Percentiles rank a stretch among this genome's conserved stretches.
Evolutionary conservation across 2,113 vertebrate genomes (phyloP).

Genomic region (Carollia perspicillata): DNA sequence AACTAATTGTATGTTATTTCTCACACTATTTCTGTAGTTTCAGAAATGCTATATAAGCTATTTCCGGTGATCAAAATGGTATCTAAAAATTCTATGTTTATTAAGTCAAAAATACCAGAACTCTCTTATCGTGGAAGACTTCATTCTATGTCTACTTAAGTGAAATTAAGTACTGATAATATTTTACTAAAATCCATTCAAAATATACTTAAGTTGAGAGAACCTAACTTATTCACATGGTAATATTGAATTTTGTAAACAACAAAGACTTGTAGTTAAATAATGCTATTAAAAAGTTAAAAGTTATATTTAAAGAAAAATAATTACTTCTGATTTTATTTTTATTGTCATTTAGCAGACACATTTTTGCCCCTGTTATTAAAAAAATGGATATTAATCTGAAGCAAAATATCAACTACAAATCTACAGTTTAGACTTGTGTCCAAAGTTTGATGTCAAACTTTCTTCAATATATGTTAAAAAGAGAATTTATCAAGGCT

Average conservation of each 20-base stretch:
- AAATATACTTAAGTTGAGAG: not conserved
- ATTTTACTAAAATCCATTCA: conserved; percentile 13
- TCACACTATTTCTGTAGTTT: not conserved
- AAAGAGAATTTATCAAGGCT: not conserved
- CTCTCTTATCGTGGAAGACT: not conserved
- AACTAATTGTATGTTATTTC: conserved; percentile 55
- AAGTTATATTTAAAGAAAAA: not conserved
- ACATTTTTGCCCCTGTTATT: not conserved
- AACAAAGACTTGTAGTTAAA: not conserved
- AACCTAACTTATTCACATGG: not conserved
- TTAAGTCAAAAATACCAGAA: conserved; percentile 42
- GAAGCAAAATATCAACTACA: not conserved
- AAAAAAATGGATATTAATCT: not conserved
- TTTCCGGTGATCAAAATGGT: not conserved
- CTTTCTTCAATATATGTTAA: not conserved
- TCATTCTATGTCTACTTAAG: not conserved
- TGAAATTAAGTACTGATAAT: not conserved
- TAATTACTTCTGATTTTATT: not conserved
- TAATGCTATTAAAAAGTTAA: not conserved
- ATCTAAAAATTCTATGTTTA: conserved; percentile 30
- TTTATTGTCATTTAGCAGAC: not conserved
- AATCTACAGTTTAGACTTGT: not conserved
- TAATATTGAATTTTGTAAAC: not conserved
- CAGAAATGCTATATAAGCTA: conserved; percentile 15
- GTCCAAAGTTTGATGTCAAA: not conserved